Evolutionary conservation across 2,888 invertebrate species (phyloP), one percentile per base, ranked within the genome.

Genomic region (Coenonympha glycerion): DNA sequence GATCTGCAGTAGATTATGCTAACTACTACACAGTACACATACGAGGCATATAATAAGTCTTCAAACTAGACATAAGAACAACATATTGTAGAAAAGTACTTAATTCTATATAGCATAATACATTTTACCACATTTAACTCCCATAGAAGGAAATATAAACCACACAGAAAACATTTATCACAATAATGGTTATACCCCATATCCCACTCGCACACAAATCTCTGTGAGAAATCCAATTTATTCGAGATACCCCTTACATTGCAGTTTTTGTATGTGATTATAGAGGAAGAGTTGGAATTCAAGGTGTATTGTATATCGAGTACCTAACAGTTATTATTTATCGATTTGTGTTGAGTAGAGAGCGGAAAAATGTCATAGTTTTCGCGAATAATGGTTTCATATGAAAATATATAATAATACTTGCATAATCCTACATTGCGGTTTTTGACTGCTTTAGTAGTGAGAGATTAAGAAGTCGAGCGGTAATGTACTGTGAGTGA

Each of bases 111-210:
- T n/a, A n/a, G n/a, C n/a, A n/a, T n/a, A n/a, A n/a, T n/a, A n/a
- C n/a, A n/a, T n/a, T n/a, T n/a, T n/a, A n/a, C n/a, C n/a, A n/a
- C 45, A 50, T 30, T 37, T 49, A 28, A 50, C 45, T n/a, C 50
- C 39, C 45, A 31, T 39, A 30, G 45, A 19, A 41, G 51, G 47
- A 51, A 51, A 46, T 46, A 46, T 46, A 46, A 46, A 51, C 51
- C 51, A 13, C 51, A 51, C 47, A 46, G 48, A 34, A 50, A 33
- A 33, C 34, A 51, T 51, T 51, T 40, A 51, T 51, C 51, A 51
- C 26, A 19, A 34, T 21, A 26, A 46, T 46, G 31, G 36, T 30
- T 39, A n/a, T n/a, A 49, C 39, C 40, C 31, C 30, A 45, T 45
- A 45, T 40, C 31, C 37, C 31, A 40, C 39, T 45, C 19, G 34